These are phyloP conservation scores for Brachionus rotundiformis DNA, from an alignment of 1,140 invertebrate genomes.

Conservation along the genomic window DNA sequence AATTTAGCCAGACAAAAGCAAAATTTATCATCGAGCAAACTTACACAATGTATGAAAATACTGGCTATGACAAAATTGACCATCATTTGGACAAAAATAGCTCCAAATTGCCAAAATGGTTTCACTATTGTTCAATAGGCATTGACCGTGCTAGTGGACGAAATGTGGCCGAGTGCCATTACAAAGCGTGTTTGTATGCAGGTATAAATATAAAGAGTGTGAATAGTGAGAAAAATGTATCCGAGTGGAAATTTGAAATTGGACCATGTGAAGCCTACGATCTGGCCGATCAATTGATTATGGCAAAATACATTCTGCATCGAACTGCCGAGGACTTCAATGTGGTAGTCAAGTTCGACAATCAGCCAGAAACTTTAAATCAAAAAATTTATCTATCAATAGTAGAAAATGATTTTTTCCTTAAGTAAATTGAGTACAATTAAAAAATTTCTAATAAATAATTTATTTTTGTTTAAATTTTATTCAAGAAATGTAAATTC, in stretches of 20 bases:
- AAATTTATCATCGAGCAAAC: constrained; percentile 95
- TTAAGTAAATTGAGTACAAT: constrained; percentile 26
- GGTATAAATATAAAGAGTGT: constrained; percentile 83
- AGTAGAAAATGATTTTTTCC: background rate
- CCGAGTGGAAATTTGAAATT: constrained; percentile 69
- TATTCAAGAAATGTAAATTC: background rate
- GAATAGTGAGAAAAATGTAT: constrained; percentile 91
- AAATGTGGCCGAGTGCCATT: constrained; percentile 87
- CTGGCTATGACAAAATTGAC: constrained; percentile 59
- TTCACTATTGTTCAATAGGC: constrained; percentile 93
- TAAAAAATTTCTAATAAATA: background rate
- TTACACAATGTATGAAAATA: constrained; percentile 84
- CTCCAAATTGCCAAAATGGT: constrained; percentile 57
- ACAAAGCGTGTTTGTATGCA: constrained; percentile 73
- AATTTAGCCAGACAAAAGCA: constrained; percentile 69
- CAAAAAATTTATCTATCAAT: constrained; percentile 33
- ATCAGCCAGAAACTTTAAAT: background rate
- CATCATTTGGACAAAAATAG: background rate
- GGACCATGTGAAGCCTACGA: constrained; percentile 77
- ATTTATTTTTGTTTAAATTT: background rate
- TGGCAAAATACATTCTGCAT: constrained; percentile 76
- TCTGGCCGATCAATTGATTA: constrained; percentile 85
- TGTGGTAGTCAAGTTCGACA: constrained; percentile 78
- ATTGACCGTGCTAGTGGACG: constrained; percentile 78
- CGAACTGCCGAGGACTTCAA: constrained; percentile 87